phyloP scores from a whole-genome alignment of 2,797 vertebrate genomes.

The Darevskia nairensis region DNA sequence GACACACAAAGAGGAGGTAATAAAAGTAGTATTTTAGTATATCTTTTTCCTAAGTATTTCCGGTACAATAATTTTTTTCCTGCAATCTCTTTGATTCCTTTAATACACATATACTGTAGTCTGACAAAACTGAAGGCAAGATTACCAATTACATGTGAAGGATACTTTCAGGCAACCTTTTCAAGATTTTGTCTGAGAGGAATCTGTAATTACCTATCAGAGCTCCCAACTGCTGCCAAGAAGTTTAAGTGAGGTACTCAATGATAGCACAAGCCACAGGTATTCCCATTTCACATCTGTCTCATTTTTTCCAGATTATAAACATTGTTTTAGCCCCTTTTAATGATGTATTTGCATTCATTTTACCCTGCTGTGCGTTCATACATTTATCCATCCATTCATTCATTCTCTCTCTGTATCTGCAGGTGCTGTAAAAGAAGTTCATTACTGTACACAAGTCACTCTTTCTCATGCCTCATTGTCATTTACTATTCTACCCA shows the following conservation, averaged over 20 bases:
- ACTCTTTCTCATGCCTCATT: conserved; percentile 8
- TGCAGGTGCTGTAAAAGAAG: conserved; percentile 2
- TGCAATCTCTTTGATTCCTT: background rate
- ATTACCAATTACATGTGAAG: background rate
- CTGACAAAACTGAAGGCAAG: background rate
- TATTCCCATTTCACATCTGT: fast-evolving
- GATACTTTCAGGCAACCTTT: background rate
- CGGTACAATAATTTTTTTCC: background rate
- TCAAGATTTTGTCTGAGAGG: conserved; percentile 1
- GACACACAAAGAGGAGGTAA: background rate
- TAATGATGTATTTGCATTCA: conserved; percentile 7
- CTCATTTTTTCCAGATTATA: background rate
- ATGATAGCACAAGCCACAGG: background rate
- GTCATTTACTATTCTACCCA: conserved; percentile 16
- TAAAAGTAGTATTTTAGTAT: background rate
- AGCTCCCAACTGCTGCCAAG: background rate
- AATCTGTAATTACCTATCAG: background rate
- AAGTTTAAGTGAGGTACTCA: background rate
- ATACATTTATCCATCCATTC: background rate
- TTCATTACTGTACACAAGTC: conserved; percentile 8
- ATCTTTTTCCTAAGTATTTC: background rate
- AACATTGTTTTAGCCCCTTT: background rate
- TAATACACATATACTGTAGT: background rate
- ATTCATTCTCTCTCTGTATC: background rate
- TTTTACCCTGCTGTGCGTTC: background rate